A percentile compares a stretch with the other conserved stretches of the same genome.
phyloP scores from a whole-genome alignment of 2,888 invertebrate genomes.

The Hanleya hanleyi region DNA sequence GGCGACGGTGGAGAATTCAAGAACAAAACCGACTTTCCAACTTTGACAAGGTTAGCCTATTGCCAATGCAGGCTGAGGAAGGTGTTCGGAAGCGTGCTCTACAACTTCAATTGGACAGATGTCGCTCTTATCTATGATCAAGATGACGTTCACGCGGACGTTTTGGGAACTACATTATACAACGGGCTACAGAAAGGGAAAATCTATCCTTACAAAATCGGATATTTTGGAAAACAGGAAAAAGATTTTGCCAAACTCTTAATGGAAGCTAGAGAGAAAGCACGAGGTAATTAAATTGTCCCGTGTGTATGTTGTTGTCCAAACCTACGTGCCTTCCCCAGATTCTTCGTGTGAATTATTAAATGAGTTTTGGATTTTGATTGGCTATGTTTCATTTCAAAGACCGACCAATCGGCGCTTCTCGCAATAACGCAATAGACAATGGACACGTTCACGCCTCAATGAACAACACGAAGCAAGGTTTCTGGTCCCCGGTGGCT shows the following conservation, averaged over 20 bases:
- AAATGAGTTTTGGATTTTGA: too few relatives aligned
- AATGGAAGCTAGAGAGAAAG: constrained; percentile 30
- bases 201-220: constrained; percentile 40
- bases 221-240: constrained; percentile 41
- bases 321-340: too few relatives aligned
- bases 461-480: too few relatives aligned
- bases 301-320: too few relatives aligned
- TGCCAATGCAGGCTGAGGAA: constrained; percentile 60
- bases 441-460: too few relatives aligned
- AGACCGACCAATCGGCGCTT: too few relatives aligned
- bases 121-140: constrained; percentile 54
- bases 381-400: too few relatives aligned
- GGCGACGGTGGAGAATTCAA: constrained; percentile 53
- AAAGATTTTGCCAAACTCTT: constrained; percentile 30
- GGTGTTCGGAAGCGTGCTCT: constrained; percentile 53
- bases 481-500: too few relatives aligned
- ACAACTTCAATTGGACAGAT: constrained; percentile 48
- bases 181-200: constrained; percentile 38
- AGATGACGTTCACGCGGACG: constrained; percentile 42
- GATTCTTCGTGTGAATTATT: too few relatives aligned
- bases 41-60: constrained; percentile 58
- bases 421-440: too few relatives aligned
- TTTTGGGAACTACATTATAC: constrained; percentile 47
- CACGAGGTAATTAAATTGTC: constrained; percentile 49
- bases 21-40: constrained; percentile 54